Percentiles rank a stretch among this genome's conserved stretches.
Evolutionary conservation across 2,888 invertebrate genomes (phyloP).

Genomic region (Zelleria hepariella): DNA sequence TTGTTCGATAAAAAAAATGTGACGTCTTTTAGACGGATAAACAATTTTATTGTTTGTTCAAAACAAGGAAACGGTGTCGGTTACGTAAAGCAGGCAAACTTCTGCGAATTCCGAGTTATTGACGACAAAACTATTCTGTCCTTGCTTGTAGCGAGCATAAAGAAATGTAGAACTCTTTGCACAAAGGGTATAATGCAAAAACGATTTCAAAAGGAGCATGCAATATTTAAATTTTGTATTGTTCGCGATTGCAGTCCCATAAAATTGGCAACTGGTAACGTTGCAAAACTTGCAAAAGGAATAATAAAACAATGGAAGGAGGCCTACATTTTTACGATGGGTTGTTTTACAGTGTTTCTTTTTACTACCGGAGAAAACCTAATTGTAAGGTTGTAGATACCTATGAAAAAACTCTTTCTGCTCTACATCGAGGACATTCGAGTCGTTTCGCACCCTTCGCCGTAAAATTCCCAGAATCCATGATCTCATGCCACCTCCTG

Average conservation of each 20-base stretch:
- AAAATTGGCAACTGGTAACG: conserved; percentile 28
- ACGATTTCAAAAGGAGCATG: conserved; percentile 20
- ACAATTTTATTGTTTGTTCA: neutral
- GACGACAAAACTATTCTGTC: conserved; percentile 40
- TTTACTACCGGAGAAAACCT: conserved; percentile 14
- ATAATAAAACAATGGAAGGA: conserved; percentile 26
- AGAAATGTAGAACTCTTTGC: conserved; percentile 17
- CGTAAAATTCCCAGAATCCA: no score
- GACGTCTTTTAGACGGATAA: no score
- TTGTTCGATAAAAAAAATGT: neutral
- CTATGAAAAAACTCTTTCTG: neutral
- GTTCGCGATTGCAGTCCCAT: conserved; percentile 11
- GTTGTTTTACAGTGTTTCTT: conserved; percentile 18
- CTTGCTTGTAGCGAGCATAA: conserved; percentile 9
- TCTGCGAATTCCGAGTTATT: conserved; percentile 61
- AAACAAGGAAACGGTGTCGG: conserved; percentile 23
- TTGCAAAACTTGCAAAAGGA: conserved; percentile 31
- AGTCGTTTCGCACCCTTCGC: no score
- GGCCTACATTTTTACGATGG: conserved; percentile 28
- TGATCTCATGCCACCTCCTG: no score
- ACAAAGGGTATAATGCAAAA: conserved; percentile 24
- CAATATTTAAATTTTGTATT: conserved; percentile 15
- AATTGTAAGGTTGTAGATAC: conserved; percentile 34
- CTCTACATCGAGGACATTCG: no score
- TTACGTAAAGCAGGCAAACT: conserved; percentile 41